Percentiles rank a stretch among this genome's conserved stretches.
These are phyloP conservation scores for Andrena minutula DNA, from an alignment of 2,888 invertebrate species.

Conservation along the genomic window DNA sequence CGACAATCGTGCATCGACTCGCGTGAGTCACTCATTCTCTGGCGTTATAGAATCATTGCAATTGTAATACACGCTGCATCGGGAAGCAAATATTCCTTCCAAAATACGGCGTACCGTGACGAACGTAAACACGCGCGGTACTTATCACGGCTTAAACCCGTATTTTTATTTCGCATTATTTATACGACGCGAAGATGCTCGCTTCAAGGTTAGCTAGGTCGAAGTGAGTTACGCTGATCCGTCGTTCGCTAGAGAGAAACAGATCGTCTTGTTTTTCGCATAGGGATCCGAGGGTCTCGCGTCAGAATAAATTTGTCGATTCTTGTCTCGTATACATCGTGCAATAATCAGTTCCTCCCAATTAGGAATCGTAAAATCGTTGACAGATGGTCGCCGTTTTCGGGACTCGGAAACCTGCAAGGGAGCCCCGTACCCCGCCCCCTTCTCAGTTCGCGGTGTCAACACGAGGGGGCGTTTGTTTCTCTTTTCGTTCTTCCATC, in stretches of 20 bases:
- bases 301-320: neutral
- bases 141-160: slow-evolving; percentile 18
- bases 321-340: neutral
- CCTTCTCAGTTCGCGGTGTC: neutral
- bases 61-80: slow-evolving; percentile 2
- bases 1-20: slow-evolving; percentile 4
- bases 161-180: slow-evolving; percentile 46
- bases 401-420: neutral
- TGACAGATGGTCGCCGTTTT: neutral
- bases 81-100: neutral
- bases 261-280: slow-evolving; percentile 19
- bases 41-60: neutral
- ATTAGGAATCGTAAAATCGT: neutral
- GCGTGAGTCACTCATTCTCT: neutral
- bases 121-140: neutral
- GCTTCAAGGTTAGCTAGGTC: slow-evolving; percentile 71
- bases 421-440: neutral
- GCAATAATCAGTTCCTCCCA: neutral
- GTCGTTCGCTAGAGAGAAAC: slow-evolving; percentile 41
- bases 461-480: neutral
- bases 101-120: neutral
- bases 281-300: neutral
- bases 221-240: slow-evolving; percentile 58
- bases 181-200: slow-evolving; percentile 47
- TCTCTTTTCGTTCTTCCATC: neutral